A percentile compares a stretch with the other conserved stretches of the same genome.
Evolutionary conservation across 2,113 vertebrate genomes (phyloP).

Genomic region (Cebidichthys violaceus): DNA sequence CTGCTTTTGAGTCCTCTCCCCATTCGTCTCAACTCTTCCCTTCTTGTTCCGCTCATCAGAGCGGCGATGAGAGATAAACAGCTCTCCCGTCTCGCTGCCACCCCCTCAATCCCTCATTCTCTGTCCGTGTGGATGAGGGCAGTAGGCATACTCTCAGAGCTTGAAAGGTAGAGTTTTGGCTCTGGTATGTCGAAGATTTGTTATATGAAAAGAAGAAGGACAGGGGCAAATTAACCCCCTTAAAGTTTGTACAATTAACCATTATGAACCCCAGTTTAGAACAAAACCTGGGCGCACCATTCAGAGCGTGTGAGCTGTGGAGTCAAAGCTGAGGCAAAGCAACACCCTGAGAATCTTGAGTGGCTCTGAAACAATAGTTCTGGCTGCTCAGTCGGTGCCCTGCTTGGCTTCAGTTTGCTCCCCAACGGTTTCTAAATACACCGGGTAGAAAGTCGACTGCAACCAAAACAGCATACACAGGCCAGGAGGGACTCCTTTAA

Average conservation of each 20-base stretch:
- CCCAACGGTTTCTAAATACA: constrained; percentile 51
- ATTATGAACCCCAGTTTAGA: constrained; percentile 26
- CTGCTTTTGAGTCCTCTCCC: constrained; percentile 20
- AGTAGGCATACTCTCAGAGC: background rate
- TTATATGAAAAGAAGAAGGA: constrained; percentile 1
- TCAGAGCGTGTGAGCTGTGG: constrained; percentile 50
- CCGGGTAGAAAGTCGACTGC: constrained; percentile 20
- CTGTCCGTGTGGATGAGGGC: constrained; percentile 27
- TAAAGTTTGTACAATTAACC: background rate
- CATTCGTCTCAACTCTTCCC: constrained; percentile 24
- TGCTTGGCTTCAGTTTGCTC: constrained; percentile 49
- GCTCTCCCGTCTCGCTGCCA: constrained; percentile 10
- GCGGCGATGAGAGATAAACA: constrained; percentile 60
- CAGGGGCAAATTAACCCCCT: background rate
- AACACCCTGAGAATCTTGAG: constrained; percentile 68
- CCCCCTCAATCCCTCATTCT: constrained; percentile 19
- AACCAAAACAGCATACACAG: constrained; percentile 45
- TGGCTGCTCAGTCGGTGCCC: constrained; percentile 34
- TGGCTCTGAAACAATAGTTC: constrained; percentile 62
- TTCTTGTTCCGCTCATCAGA: constrained; percentile 26
- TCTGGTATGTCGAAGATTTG: constrained; percentile 19
- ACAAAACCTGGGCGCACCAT: constrained; percentile 32
- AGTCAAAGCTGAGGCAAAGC: constrained; percentile 50
- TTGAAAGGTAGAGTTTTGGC: constrained; percentile 18
- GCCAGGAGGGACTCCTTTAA: constrained; percentile 44